These are phyloP conservation scores for Austrolebias charrua DNA, from an alignment of 2,797 vertebrate genomes.

Conservation along the genomic window DNA sequence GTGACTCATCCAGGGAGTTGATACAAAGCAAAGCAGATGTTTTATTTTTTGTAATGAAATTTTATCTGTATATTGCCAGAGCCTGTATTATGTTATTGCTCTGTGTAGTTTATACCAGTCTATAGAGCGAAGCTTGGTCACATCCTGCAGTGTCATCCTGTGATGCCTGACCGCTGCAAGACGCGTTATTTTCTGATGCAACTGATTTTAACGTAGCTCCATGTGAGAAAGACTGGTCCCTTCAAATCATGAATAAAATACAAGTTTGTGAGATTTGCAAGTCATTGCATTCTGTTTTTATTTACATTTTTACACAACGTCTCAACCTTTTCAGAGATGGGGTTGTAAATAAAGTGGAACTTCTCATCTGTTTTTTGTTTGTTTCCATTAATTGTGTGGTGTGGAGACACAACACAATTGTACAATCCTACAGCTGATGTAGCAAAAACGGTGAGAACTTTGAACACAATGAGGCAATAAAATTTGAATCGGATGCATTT, in stretches of 20 bases:
- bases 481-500: background rate
- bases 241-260: conserved; percentile 11
- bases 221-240: conserved; percentile 17
- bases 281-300: too few relatives aligned
- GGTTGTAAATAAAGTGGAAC: too few relatives aligned
- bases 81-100: background rate
- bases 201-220: conserved; percentile 32
- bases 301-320: too few relatives aligned
- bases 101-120: conserved; percentile 44
- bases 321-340: too few relatives aligned
- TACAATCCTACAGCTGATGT: background rate
- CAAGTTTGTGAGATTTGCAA: too few relatives aligned
- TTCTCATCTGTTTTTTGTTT: too few relatives aligned
- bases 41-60: fast-evolving
- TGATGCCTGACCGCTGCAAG: conserved; percentile 15
- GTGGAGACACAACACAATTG: too few relatives aligned
- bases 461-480: conserved; percentile 1
- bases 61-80: background rate
- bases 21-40: conserved; percentile 8
- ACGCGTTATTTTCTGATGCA: conserved; percentile 37
- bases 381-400: background rate
- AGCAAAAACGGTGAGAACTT: background rate
- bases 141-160: conserved; percentile 57
- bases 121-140: conserved; percentile 32
- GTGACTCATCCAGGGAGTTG: conserved; percentile 62